Percentiles rank a stretch among this genome's conserved stretches.
Conservation (phyloP, 2,797 vertebrate genomes). For the Peromyscus eremicus region DNA sequence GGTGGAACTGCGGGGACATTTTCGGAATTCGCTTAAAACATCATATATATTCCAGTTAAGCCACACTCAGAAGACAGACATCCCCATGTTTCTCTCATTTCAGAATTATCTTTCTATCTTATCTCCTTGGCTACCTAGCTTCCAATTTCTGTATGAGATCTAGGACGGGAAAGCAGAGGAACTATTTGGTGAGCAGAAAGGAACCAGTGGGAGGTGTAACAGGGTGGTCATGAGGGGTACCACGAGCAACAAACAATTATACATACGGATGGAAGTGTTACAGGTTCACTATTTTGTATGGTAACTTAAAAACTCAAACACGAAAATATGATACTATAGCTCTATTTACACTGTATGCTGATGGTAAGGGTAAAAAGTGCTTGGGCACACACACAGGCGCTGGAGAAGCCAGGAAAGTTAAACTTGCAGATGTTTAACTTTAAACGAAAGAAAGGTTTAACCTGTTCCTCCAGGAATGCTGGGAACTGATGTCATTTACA, state of each 20-base stretch:
- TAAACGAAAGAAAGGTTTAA: not conserved
- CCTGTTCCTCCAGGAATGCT: not conserved
- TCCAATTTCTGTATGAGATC: not conserved
- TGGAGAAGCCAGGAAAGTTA: not conserved
- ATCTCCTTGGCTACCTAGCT: not conserved
- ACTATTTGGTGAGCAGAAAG: not conserved
- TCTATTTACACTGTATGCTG: not conserved
- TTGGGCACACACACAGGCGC: not conserved
- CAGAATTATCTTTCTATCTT: not conserved
- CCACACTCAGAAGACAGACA: not conserved
- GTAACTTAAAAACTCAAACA: not conserved
- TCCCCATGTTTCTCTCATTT: not conserved
- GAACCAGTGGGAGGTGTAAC: not conserved
- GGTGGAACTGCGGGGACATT: slow-evolving; percentile 88
- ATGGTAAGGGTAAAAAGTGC: too few relatives aligned
- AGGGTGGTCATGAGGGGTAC: not conserved
- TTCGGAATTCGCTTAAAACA: slow-evolving; percentile 45
- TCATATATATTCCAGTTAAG: not conserved
- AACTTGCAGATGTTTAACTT: too few relatives aligned
- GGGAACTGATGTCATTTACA: not conserved
- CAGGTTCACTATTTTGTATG: not conserved
- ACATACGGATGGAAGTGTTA: not conserved
- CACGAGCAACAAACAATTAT: not conserved
- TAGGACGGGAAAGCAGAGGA: not conserved
- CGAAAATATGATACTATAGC: not conserved